Conservation (phyloP, 1,140 invertebrate species). For the Zelostemma sp. region DNA sequence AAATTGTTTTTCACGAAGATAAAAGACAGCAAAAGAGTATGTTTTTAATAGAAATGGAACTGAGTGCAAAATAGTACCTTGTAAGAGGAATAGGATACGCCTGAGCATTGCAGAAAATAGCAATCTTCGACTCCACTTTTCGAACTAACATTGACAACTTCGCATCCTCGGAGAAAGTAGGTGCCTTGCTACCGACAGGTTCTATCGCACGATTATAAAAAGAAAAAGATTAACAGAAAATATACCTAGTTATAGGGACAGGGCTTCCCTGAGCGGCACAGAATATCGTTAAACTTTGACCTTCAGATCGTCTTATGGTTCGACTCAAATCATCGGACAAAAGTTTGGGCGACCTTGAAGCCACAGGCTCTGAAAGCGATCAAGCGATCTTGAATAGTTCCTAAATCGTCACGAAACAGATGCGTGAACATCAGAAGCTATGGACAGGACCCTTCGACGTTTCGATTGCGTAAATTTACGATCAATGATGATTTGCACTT, state of each 20-base stretch:
- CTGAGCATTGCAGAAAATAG: constrained; percentile 77
- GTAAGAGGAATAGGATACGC: constrained; percentile 77
- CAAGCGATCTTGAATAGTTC: constrained; percentile 7
- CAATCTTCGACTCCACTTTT: constrained; percentile 67
- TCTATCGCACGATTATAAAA: constrained; percentile 41
- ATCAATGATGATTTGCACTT: constrained; percentile 3
- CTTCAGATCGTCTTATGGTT: constrained; percentile 68
- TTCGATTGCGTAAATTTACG: background rate
- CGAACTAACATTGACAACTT: constrained; percentile 59
- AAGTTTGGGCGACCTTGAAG: constrained; percentile 81
- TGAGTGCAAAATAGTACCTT: constrained; percentile 77
- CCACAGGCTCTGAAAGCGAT: constrained; percentile 78
- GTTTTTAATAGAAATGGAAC: too few relatives aligned
- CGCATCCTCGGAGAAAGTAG: constrained; percentile 58
- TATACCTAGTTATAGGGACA: constrained; percentile 69
- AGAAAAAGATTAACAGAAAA: constrained; percentile 12
- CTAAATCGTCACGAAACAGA: background rate
- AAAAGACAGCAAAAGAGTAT: too few relatives aligned
- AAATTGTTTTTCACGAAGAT: too few relatives aligned
- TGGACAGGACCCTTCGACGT: constrained; percentile 11
- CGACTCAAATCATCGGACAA: constrained; percentile 78
- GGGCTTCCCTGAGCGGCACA: constrained; percentile 68
- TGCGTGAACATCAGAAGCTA: background rate
- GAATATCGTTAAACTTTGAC: constrained; percentile 61
- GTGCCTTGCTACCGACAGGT: constrained; percentile 62